These are phyloP conservation scores for Passer domesticus DNA, from an alignment of 2,113 vertebrate species.

Conservation along the genomic window DNA sequence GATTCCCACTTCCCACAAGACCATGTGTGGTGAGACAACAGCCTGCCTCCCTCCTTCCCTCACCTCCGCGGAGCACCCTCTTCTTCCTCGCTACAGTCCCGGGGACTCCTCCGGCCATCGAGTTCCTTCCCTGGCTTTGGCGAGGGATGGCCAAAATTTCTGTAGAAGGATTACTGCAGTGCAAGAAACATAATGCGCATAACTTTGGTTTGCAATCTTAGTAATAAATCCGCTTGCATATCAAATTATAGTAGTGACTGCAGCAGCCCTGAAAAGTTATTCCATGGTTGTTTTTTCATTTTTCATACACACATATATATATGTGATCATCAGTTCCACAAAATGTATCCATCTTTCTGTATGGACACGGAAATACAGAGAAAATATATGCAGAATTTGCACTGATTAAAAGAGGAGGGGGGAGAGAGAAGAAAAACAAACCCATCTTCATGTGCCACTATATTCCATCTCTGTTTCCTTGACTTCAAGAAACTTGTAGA, in stretches of 20 bases:
- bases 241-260: background rate
- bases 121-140: background rate
- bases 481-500: background rate
- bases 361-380: background rate
- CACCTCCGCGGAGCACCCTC: background rate
- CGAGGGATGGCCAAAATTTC: background rate
- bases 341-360: background rate
- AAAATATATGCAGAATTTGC: background rate
- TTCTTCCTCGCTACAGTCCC: background rate
- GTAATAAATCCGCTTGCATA: background rate
- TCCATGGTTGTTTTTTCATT: background rate
- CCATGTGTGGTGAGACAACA: background rate
- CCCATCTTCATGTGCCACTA: background rate
- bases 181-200: background rate
- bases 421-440: background rate
- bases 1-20: slow-evolving; percentile 31
- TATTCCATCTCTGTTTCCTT: background rate
- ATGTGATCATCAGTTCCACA: background rate
- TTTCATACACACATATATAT: background rate
- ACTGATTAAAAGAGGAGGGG: background rate
- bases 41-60: background rate
- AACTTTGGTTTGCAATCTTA: background rate
- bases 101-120: background rate
- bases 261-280: background rate
- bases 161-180: fast-evolving